Base-by-base conservation (phyloP, 2,797 vertebrate species). In the Fistularia commersonii region DNA sequence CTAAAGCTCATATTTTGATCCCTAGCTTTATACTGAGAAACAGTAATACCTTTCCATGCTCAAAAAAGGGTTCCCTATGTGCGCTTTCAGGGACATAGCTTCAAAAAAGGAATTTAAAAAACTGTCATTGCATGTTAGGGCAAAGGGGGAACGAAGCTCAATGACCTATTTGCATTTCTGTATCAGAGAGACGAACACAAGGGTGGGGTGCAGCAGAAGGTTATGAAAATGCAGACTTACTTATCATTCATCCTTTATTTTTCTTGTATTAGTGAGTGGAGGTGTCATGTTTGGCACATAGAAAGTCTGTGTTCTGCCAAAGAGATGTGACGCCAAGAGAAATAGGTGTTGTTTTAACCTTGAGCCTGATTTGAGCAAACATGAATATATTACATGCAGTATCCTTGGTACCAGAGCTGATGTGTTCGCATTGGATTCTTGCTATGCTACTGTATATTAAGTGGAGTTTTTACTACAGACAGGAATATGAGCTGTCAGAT, bases 101-200 rank as follows among this genome's bases (percentile, higher is more conserved):
- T 77, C 63, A 76, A 75, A 78, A 46, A 32, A 44, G n/a, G n/a
- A 53, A 82, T 87, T 86, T 84, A 81, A 81, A 87, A 86, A 79
- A 84, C 82, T 89, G 89, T 87, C 88, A 84, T 78, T 67, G 77
- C 61, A 60, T 57, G 83, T 90, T 90, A 89, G 75, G 75, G 80
- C 77, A 77, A 81, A 76, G 78, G 59, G 69, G 52, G 77, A 70
- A 79, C 84, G 79, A 84, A 81, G 81, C 83, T 82, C 76, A 37
- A 80, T 79, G 82, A 86, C 80, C 84, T 87, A 89, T 89, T 90
- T 90, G 86, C 86, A 89, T 91, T 88, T 87, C 67, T 68, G 77
- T 84, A 74, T 64, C 12, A 72, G 47, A 69, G 69, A 68, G 56
- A 62, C 57, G 57, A 69, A 52, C 54, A 51, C 34, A 44, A 70